Conservation (phyloP, 1,140 invertebrate genomes). For the Bombus breviceps region DNA sequence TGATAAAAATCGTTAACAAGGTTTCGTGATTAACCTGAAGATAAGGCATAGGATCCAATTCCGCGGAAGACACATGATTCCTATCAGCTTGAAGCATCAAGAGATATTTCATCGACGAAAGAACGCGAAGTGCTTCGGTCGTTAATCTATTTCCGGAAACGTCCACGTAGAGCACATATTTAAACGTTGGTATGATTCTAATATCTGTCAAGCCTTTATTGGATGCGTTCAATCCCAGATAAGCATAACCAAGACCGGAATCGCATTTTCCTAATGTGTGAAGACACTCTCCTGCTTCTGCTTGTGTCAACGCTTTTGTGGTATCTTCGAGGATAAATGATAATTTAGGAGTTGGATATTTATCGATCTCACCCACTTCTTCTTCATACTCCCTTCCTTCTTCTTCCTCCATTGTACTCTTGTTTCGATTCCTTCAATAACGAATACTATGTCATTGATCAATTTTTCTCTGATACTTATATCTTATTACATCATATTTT, state of each 20-base stretch:
- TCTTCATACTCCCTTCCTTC: background rate
- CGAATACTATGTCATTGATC: too few species aligned
- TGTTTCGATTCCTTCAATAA: background rate
- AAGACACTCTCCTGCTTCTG: slow-evolving; percentile 56
- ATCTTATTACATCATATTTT: background rate
- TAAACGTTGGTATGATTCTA: slow-evolving; percentile 45
- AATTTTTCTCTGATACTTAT: background rate
- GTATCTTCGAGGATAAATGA: background rate
- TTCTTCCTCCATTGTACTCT: background rate
- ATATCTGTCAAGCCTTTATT: slow-evolving; percentile 49
- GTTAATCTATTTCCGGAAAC: slow-evolving; percentile 62
- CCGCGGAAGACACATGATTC: slow-evolving; percentile 32
- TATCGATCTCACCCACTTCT: background rate
- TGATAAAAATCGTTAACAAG: too few species aligned
- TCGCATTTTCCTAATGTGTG: slow-evolving; percentile 55
- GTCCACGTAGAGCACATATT: slow-evolving; percentile 54
- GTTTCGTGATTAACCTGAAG: slow-evolving; percentile 43
- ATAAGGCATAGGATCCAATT: slow-evolving; percentile 52
- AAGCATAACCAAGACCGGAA: slow-evolving; percentile 43
- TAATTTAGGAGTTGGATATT: background rate
- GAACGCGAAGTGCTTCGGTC: slow-evolving; percentile 17
- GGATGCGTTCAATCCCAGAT: slow-evolving; percentile 49
- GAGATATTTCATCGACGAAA: slow-evolving; percentile 53
- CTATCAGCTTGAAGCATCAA: slow-evolving; percentile 61
- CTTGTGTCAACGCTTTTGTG: slow-evolving; percentile 6